Evolutionary conservation across 2,113 vertebrate genomes (phyloP).

Genomic region (Macquaria ambigua): DNA sequence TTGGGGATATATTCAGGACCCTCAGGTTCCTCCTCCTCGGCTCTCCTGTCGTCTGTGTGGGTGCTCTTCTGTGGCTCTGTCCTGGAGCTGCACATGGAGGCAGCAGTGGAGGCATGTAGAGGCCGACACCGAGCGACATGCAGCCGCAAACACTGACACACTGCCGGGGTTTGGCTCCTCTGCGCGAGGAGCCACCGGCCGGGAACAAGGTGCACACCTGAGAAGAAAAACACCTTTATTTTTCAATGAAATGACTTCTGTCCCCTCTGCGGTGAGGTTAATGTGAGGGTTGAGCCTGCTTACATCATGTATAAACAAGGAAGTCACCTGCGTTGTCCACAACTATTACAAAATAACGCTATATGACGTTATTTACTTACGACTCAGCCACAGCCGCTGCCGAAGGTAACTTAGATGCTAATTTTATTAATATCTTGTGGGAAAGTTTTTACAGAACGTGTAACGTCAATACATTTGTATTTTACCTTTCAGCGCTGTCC

Average conservation of each 20-base stretch:
- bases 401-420: neutral
- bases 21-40: constrained; percentile 49
- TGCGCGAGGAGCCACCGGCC: constrained; percentile 32
- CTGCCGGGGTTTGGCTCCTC: neutral
- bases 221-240: neutral
- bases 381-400: no score
- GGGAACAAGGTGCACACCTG: constrained; percentile 52
- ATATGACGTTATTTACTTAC: neutral
- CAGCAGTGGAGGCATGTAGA: constrained; percentile 64
- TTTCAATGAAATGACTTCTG: no score
- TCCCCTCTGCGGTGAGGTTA: neutral
- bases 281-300: neutral
- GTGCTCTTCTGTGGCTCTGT: constrained; percentile 54
- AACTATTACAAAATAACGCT: neutral
- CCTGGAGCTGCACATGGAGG: constrained; percentile 67
- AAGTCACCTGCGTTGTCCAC: neutral
- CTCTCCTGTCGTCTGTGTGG: neutral
- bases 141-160: constrained; percentile 13
- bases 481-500: constrained; percentile 73
- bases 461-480: accelerated
- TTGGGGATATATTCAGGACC: constrained; percentile 89
- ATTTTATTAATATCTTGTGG: neutral
- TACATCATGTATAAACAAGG: neutral
- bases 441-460: accelerated
- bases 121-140: constrained; percentile 1